phyloP scores from a whole-genome alignment of 2,888 invertebrate genomes.

The Polymixis lichenea region DNA sequence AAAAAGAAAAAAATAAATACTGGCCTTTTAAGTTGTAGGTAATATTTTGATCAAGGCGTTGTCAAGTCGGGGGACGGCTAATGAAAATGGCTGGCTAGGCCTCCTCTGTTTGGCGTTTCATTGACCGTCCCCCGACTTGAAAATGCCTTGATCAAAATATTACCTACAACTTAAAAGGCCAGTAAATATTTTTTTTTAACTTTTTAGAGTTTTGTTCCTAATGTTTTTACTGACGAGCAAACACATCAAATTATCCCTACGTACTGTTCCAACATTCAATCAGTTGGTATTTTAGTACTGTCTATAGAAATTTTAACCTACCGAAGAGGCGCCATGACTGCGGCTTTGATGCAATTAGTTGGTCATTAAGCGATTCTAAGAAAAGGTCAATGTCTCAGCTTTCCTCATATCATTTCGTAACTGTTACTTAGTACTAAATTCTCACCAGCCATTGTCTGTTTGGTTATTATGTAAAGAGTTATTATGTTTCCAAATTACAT shows the following conservation, averaged over 20 bases:
- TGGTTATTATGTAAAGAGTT: conserved; percentile 59
- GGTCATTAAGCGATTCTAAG: conserved; percentile 43
- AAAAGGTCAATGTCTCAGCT: conserved; percentile 71
- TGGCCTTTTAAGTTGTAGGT: no score
- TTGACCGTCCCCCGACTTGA: no score
- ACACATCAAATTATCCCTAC: background rate
- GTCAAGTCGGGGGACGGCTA: no score
- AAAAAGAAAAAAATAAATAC: no score
- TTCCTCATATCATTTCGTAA: conserved; percentile 65
- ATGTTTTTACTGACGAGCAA: background rate
- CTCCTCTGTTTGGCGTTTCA: no score
- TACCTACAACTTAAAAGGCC: no score
- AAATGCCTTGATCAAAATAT: no score
- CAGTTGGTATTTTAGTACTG: background rate
- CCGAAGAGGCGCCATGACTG: conserved; percentile 15
- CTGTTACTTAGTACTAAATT: conserved; percentile 61
- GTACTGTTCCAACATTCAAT: background rate
- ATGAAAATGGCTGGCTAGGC: no score
- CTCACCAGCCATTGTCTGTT: conserved; percentile 67
- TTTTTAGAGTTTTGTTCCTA: no score
- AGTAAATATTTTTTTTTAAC: no score
- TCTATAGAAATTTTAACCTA: conserved; percentile 4
- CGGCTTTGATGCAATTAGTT: conserved; percentile 42
- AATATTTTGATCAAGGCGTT: no score
- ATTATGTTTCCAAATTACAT: conserved; percentile 58